A percentile compares a stretch with the other conserved stretches of the same genome.
Evolutionary conservation across 2,797 vertebrate species (phyloP).

Genomic region (Leuciscus waleckii): DNA sequence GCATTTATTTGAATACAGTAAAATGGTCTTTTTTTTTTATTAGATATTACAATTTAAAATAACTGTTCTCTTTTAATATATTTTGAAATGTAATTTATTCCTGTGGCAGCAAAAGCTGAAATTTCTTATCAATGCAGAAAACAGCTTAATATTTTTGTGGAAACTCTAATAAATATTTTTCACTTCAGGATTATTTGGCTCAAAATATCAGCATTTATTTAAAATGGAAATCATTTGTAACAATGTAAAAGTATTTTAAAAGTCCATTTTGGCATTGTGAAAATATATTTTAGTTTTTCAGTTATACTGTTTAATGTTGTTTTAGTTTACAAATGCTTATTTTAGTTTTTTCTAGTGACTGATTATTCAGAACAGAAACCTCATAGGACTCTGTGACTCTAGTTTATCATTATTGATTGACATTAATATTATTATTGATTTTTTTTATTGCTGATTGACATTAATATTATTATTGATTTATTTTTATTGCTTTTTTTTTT

Average conservation of each 20-base stretch:
- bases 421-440: background rate
- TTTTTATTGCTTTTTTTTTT: conserved; percentile 1
- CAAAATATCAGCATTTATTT: background rate
- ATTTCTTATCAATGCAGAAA: background rate
- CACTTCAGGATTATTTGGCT: background rate
- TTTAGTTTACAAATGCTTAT: background rate
- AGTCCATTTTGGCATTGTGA: background rate
- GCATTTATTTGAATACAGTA: too few relatives aligned
- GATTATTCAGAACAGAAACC: background rate
- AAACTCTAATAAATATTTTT: background rate
- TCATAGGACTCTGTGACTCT: background rate
- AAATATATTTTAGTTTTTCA: background rate
- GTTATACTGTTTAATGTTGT: background rate
- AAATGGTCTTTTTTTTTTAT: too few relatives aligned
- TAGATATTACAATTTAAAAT: too few relatives aligned
- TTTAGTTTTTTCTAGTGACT: background rate
- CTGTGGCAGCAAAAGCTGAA: background rate
- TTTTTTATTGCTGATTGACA: background rate
- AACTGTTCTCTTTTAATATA: background rate
- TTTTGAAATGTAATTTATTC: background rate
- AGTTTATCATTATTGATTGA: background rate
- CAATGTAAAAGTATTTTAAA: background rate
- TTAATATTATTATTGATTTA: background rate
- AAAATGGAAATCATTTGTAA: background rate
- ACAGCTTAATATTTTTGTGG: background rate